A percentile compares a stretch with the other conserved stretches of the same genome.
These are phyloP conservation scores for Callosobruchus maculatus DNA, from an alignment of 2,888 invertebrate genomes.

Conservation along the genomic window DNA sequence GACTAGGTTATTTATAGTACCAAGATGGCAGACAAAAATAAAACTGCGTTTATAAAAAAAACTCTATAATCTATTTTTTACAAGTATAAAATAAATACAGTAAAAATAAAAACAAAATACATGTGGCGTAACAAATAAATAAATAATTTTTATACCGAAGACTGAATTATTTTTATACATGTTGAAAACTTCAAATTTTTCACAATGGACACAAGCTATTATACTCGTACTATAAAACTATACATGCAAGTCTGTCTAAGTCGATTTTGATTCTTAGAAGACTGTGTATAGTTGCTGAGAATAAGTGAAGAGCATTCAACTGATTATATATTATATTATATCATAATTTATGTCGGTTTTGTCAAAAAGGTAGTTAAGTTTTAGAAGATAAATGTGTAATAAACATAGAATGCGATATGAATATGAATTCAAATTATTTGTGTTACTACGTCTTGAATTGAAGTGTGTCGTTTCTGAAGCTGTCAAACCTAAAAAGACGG, in stretches of 20 bases:
- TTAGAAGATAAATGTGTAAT: too few relatives aligned
- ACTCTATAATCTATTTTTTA: neutral
- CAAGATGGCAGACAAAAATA: too few relatives aligned
- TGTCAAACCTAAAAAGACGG: too few relatives aligned
- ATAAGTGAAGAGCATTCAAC: too few relatives aligned
- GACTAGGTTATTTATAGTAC: too few relatives aligned
- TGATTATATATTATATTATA: too few relatives aligned
- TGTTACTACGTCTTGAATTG: too few relatives aligned
- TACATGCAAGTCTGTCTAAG: neutral
- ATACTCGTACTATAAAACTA: slow-evolving; percentile 3
- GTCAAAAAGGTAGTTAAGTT: too few relatives aligned
- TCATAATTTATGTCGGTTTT: too few relatives aligned
- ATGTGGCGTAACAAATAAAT: neutral
- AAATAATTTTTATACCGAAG: neutral
- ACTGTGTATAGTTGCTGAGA: neutral
- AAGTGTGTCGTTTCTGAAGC: too few relatives aligned
- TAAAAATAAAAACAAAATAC: neutral
- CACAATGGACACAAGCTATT: slow-evolving; percentile 5
- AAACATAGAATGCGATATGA: too few relatives aligned
- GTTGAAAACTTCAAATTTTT: slow-evolving; percentile 3
- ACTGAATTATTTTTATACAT: neutral
- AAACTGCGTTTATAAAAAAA: neutral
- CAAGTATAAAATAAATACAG: neutral
- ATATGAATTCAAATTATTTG: too few relatives aligned
- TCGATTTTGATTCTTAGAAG: neutral